A percentile compares a stretch with the other conserved stretches of the same genome.
phyloP scores from a whole-genome alignment of 2,113 vertebrate species.

The Misgurnus anguillicaudatus region DNA sequence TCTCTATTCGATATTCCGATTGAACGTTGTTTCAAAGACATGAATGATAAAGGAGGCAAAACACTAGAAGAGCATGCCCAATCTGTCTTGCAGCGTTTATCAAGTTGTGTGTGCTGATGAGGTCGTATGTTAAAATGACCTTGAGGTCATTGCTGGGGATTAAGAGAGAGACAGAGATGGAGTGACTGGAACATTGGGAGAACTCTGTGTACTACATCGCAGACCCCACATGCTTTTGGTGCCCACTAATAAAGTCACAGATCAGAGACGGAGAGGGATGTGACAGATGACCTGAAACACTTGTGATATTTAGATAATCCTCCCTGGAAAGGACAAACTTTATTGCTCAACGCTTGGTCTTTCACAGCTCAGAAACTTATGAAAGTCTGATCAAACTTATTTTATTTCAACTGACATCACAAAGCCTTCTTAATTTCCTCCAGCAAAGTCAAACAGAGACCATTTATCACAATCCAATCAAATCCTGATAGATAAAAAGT shows the following conservation, averaged over 20 bases:
- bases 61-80: not conserved
- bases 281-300: constrained; percentile 34
- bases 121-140: constrained; percentile 31
- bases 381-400: no score
- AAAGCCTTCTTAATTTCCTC: no score
- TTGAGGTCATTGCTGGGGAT: constrained; percentile 41
- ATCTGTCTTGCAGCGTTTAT: constrained; percentile 34
- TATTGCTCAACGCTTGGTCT: no score
- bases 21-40: constrained; percentile 29
- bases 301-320: not conserved
- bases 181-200: constrained; percentile 13
- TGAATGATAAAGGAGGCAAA: constrained; percentile 35
- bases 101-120: constrained; percentile 28
- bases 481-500: not conserved
- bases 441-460: no score
- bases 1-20: constrained; percentile 23
- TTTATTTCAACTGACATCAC: no score
- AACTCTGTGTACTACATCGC: constrained; percentile 8
- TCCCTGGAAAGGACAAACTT: not conserved
- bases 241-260: constrained; percentile 33
- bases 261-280: constrained; percentile 17
- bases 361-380: not conserved
- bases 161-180: constrained; percentile 34
- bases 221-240: constrained; percentile 11
- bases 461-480: no score